Base-by-base conservation (phyloP, 1,140 invertebrate species). In the Drusus annulatus region DNA sequence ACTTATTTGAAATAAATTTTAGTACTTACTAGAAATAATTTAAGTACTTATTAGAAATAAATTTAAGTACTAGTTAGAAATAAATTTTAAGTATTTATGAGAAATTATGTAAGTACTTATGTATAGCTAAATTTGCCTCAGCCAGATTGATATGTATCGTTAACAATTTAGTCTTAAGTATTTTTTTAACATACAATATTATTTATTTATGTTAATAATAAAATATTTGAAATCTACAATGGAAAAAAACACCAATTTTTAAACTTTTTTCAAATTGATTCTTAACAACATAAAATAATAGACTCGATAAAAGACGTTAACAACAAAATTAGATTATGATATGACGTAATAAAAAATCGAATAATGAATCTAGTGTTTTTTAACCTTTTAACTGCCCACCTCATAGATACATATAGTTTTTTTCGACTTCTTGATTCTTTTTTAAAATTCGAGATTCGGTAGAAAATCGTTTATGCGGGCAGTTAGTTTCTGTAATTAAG, bases 91-190 rank as follows among this genome's bases (percentile, higher is more conserved):
- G 86, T 23, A 60, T 19, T 21, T 23, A 60, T 60, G 8, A 21
- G 17, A 60, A 60, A 17, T 17, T 3, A 21, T 65, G 31, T 65
- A 28, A 65, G 25, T 28, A 28, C n/a, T 73, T 52, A 77, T 83
- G 84, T 76, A 79, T 84, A 85, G 78, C 74, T 84, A 82, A 87
- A 87, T 87, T 88, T 89, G 87, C 87, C 87, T 86, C 88, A 88
- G 87, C 88, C 88, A 88, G 85, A 83, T 79, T 80, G 86, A 88
- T 88, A 88, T 88, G 86, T 88, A 87, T 87, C 85, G 84, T 85
- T 88, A 86, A 86, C 85, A 85, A 85, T 86, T 82, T 73, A 85
- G 65, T 69, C 65, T 85, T 83, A 87, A 88, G 83, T 85, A 85
- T 87, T 86, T 86, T 65, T 84, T 80, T 84, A 80, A 80, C 84